These are phyloP conservation scores for Dromococcyx pavoninus DNA, from an alignment of 2,797 vertebrate genomes.

Conservation along the genomic window DNA sequence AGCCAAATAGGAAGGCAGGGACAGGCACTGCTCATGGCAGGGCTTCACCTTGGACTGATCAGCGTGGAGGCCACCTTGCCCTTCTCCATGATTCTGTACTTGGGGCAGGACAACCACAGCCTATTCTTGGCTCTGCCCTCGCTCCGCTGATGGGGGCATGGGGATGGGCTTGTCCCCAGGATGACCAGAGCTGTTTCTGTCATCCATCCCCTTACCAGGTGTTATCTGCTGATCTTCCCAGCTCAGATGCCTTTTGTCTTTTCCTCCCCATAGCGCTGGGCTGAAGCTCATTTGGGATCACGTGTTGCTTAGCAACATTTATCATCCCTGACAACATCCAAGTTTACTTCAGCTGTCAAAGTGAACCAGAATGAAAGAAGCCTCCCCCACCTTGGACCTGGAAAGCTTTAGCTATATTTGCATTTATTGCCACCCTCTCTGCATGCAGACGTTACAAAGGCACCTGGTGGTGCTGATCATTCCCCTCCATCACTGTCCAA, in stretches of 20 bases:
- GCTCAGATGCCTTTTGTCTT: background rate
- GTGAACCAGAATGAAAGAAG: background rate
- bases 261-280: background rate
- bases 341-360: background rate
- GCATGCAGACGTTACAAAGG: background rate
- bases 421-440: background rate
- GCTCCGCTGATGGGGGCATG: accelerated
- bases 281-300: background rate
- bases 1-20: too few species aligned
- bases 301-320: slow-evolving; percentile 40
- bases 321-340: background rate
- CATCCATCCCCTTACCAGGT: background rate
- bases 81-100: accelerated
- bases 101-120: background rate
- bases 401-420: background rate
- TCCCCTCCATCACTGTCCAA: background rate
- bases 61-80: too few species aligned
- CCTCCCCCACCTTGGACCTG: background rate
- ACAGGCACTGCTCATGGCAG: too few species aligned
- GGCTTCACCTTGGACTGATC: too few species aligned
- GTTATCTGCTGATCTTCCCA: background rate
- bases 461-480: background rate
- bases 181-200: background rate
- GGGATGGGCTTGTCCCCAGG: background rate
- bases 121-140: background rate